A percentile compares a stretch with the other conserved stretches of the same genome.
Conservation (phyloP, 2,797 vertebrate species). For the Anguilla megastoma region DNA sequence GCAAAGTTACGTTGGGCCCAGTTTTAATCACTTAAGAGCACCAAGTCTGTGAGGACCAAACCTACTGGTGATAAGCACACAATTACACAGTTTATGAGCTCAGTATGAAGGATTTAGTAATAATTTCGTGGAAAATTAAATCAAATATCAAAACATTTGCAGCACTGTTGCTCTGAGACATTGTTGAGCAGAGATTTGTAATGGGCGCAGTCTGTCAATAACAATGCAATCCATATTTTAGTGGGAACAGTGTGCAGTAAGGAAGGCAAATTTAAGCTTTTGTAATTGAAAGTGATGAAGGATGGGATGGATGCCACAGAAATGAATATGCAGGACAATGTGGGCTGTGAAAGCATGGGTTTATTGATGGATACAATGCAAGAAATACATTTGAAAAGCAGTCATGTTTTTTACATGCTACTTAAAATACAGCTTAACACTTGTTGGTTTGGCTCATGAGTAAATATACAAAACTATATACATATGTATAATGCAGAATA, state of each 20-base stretch:
- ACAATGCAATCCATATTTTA: neutral
- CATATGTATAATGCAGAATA: neutral
- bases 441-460: neutral
- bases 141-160: conserved; percentile 33
- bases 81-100: neutral
- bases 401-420: neutral
- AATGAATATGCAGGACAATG: conserved; percentile 53
- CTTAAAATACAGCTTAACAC: neutral
- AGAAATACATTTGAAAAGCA: neutral
- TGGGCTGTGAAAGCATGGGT: conserved; percentile 55
- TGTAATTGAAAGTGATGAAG: neutral
- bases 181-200: neutral
- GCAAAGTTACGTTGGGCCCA: conserved; percentile 34
- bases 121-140: neutral
- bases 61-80: neutral
- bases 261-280: neutral
- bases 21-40: conserved; percentile 10
- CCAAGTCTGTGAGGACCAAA: neutral
- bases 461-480: neutral
- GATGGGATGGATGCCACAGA: conserved; percentile 28
- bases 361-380: conserved; percentile 61
- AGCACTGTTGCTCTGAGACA: neutral
- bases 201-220: neutral
- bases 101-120: conserved; percentile 34
- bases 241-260: neutral